These are phyloP conservation scores for Tromatobia lineatoria DNA, from an alignment of 2,888 invertebrate genomes.

Conservation along the genomic window DNA sequence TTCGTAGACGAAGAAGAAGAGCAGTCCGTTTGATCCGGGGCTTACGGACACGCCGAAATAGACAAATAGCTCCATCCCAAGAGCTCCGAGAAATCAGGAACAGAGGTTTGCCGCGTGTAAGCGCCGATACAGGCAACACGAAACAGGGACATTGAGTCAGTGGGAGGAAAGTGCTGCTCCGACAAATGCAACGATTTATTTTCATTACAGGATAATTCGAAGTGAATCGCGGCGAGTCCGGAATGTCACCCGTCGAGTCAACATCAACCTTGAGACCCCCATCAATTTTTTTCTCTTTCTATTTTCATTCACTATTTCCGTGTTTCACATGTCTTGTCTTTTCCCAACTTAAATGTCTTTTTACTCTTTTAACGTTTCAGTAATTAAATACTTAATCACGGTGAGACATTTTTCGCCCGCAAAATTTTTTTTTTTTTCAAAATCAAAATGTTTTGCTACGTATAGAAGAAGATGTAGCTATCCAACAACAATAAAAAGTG, in stretches of 20 bases:
- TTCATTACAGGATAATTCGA: conserved; percentile 81
- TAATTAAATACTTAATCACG: not conserved
- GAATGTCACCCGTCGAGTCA: conserved; percentile 53
- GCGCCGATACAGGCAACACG: conserved; percentile 61
- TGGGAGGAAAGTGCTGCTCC: conserved; percentile 55
- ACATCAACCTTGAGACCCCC: conserved; percentile 24
- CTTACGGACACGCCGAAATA: conserved; percentile 62
- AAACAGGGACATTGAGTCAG: conserved; percentile 62
- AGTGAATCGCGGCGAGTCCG: conserved; percentile 65
- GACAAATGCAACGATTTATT: conserved; percentile 82
- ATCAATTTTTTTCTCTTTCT: not conserved
- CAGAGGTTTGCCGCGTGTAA: conserved; percentile 33
- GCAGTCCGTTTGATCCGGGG: conserved; percentile 55
- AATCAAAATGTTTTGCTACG: no score
- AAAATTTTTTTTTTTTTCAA: no score
- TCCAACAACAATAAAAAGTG: no score
- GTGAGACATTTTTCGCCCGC: no score
- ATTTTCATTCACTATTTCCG: not conserved
- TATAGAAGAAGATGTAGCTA: no score
- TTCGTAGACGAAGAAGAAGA: not conserved
- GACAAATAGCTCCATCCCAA: conserved; percentile 61
- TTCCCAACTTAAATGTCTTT: not conserved
- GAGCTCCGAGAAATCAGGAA: conserved; percentile 34
- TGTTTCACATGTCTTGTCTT: not conserved
- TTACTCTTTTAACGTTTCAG: not conserved